phyloP scores from a whole-genome alignment of 2,888 invertebrate species.

The Coleophora deauratella region DNA sequence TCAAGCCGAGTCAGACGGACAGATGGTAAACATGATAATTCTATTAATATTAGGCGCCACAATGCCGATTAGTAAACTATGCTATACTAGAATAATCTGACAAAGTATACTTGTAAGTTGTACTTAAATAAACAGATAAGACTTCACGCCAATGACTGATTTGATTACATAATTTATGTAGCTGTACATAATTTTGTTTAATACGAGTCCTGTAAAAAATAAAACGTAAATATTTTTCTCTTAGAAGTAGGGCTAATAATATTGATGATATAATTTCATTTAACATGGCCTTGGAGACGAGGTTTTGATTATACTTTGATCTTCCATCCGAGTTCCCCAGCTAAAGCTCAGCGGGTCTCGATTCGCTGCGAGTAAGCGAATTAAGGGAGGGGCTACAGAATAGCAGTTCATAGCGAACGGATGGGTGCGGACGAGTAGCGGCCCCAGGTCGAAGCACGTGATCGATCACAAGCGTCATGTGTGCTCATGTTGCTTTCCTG shows the following conservation, averaged over 20 bases:
- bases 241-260: conserved; percentile 11
- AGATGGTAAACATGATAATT: conserved; percentile 3
- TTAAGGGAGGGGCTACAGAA: conserved; percentile 15
- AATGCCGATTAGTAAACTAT: neutral
- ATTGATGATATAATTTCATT: conserved; percentile 36
- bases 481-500: conserved; percentile 19
- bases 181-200: too few species aligned
- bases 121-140: too few species aligned
- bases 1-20: conserved; percentile 1
- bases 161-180: too few species aligned
- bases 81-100: too few species aligned
- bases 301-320: conserved; percentile 47
- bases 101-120: too few species aligned
- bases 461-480: conserved; percentile 31
- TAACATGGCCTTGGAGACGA: conserved; percentile 36
- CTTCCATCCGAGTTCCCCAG: conserved; percentile 35
- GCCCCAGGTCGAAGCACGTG: conserved; percentile 29
- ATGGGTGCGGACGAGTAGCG: conserved; percentile 29
- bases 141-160: too few species aligned
- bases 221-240: too few species aligned
- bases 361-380: conserved; percentile 43
- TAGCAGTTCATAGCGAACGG: conserved; percentile 4
- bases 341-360: conserved; percentile 30
- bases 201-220: too few species aligned
- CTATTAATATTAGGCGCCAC: conserved; percentile 3